These are phyloP conservation scores for Ceratoteleas bidentatus DNA, from an alignment of 1,140 invertebrate genomes.

Conservation along the genomic window DNA sequence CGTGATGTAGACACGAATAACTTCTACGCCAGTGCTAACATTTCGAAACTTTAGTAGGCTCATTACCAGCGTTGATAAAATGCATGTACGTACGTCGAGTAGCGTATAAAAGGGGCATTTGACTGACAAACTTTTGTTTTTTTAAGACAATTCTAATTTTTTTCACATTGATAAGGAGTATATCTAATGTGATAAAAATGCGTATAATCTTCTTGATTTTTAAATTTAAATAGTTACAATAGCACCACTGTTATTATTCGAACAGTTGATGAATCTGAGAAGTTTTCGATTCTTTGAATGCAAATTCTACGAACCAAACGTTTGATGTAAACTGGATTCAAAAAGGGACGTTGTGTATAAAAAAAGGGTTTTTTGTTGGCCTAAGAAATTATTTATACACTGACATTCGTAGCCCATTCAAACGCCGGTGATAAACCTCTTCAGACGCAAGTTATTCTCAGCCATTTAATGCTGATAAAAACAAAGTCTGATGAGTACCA, in stretches of 20 bases:
- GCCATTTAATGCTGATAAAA: slow-evolving; percentile 47
- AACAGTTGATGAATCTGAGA: too few species aligned
- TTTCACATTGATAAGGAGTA: too few species aligned
- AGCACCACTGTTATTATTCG: too few species aligned
- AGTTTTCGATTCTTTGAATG: too few species aligned
- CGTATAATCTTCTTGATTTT: background rate
- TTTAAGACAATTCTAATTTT: background rate
- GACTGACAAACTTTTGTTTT: background rate
- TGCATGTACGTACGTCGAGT: background rate
- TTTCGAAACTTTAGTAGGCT: too few species aligned
- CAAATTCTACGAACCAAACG: too few species aligned
- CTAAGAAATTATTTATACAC: slow-evolving; percentile 30
- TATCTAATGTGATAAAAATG: background rate
- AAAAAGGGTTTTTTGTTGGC: background rate
- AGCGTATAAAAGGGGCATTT: slow-evolving; percentile 1
- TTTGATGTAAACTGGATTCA: too few species aligned
- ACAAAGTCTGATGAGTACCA: slow-evolving; percentile 52
- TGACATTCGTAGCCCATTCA: slow-evolving; percentile 13
- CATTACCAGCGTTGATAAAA: too few species aligned
- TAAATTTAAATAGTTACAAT: too few species aligned
- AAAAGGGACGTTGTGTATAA: background rate
- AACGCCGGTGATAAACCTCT: slow-evolving; percentile 28
- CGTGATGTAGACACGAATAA: too few species aligned
- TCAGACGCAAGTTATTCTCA: slow-evolving; percentile 42
- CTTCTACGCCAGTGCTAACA: too few species aligned